Percentiles rank a stretch among this genome's conserved stretches.
Conservation (phyloP, 1,140 invertebrate species). For the Trissolcus basalis region DNA sequence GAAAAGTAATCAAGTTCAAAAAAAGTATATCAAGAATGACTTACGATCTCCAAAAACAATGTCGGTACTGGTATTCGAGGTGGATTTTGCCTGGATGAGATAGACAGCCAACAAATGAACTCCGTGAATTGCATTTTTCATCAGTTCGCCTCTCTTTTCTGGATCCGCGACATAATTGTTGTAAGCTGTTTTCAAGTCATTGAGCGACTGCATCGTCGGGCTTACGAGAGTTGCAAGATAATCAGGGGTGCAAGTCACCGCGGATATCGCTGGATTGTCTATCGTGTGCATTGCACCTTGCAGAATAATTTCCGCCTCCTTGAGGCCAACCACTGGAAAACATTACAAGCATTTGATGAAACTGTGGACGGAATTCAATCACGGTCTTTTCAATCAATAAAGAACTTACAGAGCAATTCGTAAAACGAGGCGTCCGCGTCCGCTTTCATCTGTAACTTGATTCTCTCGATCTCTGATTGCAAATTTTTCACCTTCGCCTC, state of each 20-base stretch:
- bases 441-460: slow-evolving; percentile 64
- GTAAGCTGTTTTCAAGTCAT: slow-evolving; percentile 68
- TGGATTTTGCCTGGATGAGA: slow-evolving; percentile 82
- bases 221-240: slow-evolving; percentile 78
- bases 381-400: background rate
- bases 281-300: slow-evolving; percentile 80
- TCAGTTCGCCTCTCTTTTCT: slow-evolving; percentile 68
- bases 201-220: slow-evolving; percentile 69
- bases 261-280: slow-evolving; percentile 83
- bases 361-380: slow-evolving; percentile 1
- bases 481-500: slow-evolving; percentile 77
- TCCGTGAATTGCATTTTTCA: slow-evolving; percentile 69
- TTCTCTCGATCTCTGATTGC: slow-evolving; percentile 66
- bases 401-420: slow-evolving; percentile 69
- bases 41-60: slow-evolving; percentile 84
- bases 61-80: slow-evolving; percentile 84
- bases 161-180: slow-evolving; percentile 65
- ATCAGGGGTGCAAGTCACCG: slow-evolving; percentile 83
- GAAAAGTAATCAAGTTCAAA: slow-evolving; percentile 3
- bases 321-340: slow-evolving; percentile 77
- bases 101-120: slow-evolving; percentile 79
- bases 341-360: background rate
- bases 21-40: slow-evolving; percentile 55
- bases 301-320: slow-evolving; percentile 79
- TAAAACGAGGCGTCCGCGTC: slow-evolving; percentile 64